A percentile compares a stretch with the other conserved stretches of the same genome.
These are phyloP conservation scores for Orthonyx spaldingii DNA, from an alignment of 2,113 vertebrate genomes.

Conservation along the genomic window DNA sequence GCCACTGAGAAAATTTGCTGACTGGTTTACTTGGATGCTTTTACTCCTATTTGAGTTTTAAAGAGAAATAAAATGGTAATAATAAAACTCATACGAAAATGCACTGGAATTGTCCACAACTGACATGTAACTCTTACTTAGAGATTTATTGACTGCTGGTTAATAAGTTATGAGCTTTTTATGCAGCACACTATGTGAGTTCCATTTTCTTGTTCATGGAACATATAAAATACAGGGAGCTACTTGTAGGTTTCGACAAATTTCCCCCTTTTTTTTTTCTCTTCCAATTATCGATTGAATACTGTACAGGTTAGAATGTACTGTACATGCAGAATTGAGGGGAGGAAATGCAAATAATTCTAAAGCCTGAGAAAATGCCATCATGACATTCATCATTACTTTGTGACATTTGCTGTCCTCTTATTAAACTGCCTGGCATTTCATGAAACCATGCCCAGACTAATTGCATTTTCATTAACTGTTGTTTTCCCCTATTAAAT, in stretches of 20 bases:
- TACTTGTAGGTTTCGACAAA: neutral
- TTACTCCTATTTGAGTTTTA: neutral
- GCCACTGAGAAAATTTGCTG: slow-evolving; percentile 23
- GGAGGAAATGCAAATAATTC: neutral
- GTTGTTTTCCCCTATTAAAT: neutral
- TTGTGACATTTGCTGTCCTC: slow-evolving; percentile 28
- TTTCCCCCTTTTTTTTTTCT: neutral
- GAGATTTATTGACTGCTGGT: neutral
- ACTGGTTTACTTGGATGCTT: neutral
- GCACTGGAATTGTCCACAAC: neutral
- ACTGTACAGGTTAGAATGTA: neutral
- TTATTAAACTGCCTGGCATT: slow-evolving; percentile 18
- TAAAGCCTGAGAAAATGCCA: neutral
- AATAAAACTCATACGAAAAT: neutral
- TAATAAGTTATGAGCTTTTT: slow-evolving; percentile 38
- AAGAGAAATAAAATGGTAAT: neutral
- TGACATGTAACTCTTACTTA: neutral
- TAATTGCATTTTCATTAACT: slow-evolving; percentile 14
- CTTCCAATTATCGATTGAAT: neutral
- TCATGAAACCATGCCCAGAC: neutral
- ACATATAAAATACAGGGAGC: neutral
- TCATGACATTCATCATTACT: neutral
- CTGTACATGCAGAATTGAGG: neutral
- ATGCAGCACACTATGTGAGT: neutral
- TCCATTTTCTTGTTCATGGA: slow-evolving; percentile 17